Base-by-base conservation (phyloP, 2,797 vertebrate genomes). In the Megalops cyprinoides region DNA sequence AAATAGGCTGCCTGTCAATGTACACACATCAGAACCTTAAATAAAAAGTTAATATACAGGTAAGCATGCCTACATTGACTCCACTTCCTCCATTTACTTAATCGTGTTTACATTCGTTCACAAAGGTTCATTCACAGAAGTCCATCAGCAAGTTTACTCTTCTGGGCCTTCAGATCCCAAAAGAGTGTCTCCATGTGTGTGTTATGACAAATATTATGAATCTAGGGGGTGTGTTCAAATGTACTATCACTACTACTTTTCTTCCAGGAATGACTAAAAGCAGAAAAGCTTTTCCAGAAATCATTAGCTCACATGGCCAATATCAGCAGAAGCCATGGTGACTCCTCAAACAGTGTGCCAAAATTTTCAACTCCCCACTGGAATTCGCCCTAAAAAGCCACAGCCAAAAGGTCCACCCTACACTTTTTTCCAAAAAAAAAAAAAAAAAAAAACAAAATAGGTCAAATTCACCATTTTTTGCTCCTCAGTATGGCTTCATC, bases 11-110 rank as follows among this genome's bases (percentile, higher is more conserved):
- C 28, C 10, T 37, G 3, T 20, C 46, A 53, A 42, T 74, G 75
- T 71, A 79, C 25, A 77, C 31, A 74, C 25, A 73, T 31, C 18
- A 18, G 25, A 81, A 67, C 28, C 56, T 55, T 69, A 82, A 53
- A 74, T 58, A 25, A 82, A 81, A 73, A 28, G 34, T 42, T 51
- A 76, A 12, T 37, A 31, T 46, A 55, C n/a, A 74, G 34, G 51
- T 42, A 51, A 55, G 62, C 67, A 58, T 73, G 39, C 67, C 48
- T 73, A 46, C 62, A 44, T 34, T 46, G 48, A 48, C 62, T 65
- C 25, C 49, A 67, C 34, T 42, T 65, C 78, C 56, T 65, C 42
- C 25, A 65, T 8, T 20, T n/a, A 69, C 46, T 53, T 69, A 51
- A 34, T 39, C n/a, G 31, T 37, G 28, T 10, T 53, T 34, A 79